Evolutionary conservation across 2,888 invertebrate genomes (phyloP).

Genomic region (Pogonocherus hispidulus): DNA sequence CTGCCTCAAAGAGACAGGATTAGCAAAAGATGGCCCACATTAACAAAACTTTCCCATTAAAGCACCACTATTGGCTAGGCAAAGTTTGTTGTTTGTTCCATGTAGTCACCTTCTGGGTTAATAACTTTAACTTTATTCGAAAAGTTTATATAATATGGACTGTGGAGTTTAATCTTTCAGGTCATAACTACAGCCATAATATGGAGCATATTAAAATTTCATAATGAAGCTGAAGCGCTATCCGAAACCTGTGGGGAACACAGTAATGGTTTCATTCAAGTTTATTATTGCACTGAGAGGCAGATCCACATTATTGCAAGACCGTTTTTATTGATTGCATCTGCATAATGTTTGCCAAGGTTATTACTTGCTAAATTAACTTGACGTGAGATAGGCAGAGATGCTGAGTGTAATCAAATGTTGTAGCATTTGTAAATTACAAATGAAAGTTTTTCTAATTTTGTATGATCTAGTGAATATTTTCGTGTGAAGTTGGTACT

Average conservation of each 20-base stretch:
- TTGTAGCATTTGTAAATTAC: too few species aligned
- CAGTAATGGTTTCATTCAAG: neutral
- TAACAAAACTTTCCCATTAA: neutral
- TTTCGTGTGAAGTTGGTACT: too few species aligned
- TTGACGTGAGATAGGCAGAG: neutral
- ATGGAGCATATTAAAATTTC: slow-evolving; percentile 4
- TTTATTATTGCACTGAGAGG: neutral
- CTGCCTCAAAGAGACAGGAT: too few species aligned
- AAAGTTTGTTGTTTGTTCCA: slow-evolving; percentile 1
- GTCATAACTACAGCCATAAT: neutral
- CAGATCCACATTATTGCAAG: neutral
- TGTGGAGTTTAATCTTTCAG: slow-evolving; percentile 2
- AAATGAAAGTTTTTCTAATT: too few species aligned
- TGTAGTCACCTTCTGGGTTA: slow-evolving; percentile 9
- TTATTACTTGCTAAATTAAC: neutral
- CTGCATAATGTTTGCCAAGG: neutral
- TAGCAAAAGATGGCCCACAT: too few species aligned
- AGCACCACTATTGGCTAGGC: neutral
- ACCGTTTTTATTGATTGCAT: neutral
- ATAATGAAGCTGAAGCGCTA: neutral
- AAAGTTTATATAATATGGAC: slow-evolving; percentile 42
- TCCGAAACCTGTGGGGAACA: neutral
- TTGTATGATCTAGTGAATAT: too few species aligned
- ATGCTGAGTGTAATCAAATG: too few species aligned
- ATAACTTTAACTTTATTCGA: slow-evolving; percentile 40